Evolutionary conservation across 2,113 vertebrate genomes (phyloP), one percentile per base, ranked within the genome.

Genomic region (Grus americana): DNA sequence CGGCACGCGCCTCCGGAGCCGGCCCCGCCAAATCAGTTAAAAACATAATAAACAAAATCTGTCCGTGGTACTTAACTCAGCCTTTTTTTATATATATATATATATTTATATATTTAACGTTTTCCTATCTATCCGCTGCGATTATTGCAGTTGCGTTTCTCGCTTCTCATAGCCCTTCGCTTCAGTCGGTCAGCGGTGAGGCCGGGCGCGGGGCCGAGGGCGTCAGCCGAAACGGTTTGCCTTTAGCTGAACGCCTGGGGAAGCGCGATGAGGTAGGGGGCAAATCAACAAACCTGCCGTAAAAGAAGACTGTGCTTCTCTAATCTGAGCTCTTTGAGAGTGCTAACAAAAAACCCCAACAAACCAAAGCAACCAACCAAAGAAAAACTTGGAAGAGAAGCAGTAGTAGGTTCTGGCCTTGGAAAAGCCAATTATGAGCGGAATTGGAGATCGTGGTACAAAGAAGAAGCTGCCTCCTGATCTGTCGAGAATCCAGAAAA

Each of bases 61-160:
- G 93, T 95, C 89, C 88, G 91, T 95, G 95, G 91, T 97, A 44
- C 95, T 95, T 94, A 93, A 86, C 46, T 2, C 12, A 4, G 70
- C 42, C 75, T 15, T 34, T 14, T 15, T 14, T 16, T 29, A 27
- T 15, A 8, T 15, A 27, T 24, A 26, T 52, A 27, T 27, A 54
- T 27, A 27, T 54, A 54, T 44, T 6, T 15, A 44, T 44, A 44
- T 44, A 19, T 40, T 20, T 12, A 5, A 15, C 30, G 0, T 21
- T 50, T 50, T 30, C 23, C 49, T 13, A 1, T 4, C 19, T 4
- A 0, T 14, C 6, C 21, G 2, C 15, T 6, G 55, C 11, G 15
- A 1, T 29, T 6, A 4, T 11, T 42, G 40, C 40, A 1, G 68
- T 15, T 6, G 30, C 21, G 1, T 6, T 27, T 46, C 49, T 29